These are phyloP conservation scores for Drosophila lacteicornis DNA, from an alignment of 1,140 invertebrate species.

Conservation along the genomic window DNA sequence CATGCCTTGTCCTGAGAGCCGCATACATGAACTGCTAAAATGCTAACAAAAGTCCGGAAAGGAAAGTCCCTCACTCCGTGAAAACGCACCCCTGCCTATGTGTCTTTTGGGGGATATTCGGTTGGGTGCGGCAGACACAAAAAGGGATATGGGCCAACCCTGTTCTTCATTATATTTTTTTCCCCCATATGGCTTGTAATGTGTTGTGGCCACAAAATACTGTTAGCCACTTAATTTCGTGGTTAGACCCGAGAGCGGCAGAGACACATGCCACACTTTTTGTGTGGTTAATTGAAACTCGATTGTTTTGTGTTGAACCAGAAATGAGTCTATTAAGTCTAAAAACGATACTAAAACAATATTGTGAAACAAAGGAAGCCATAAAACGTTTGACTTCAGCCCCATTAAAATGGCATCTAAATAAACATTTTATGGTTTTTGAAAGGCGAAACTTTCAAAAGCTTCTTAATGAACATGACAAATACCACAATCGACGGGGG, in stretches of 20 bases:
- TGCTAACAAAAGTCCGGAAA: conserved; percentile 69
- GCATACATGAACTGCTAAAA: conserved; percentile 81
- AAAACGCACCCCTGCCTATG: conserved; percentile 63
- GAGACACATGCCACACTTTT: conserved; percentile 13
- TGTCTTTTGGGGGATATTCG: conserved; percentile 65
- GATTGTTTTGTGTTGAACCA: conserved; percentile 63
- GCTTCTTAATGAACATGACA: conserved; percentile 59
- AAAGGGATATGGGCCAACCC: conserved; percentile 59
- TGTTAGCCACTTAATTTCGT: conserved; percentile 80
- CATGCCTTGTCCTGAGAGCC: conserved; percentile 24
- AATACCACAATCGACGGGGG: conserved; percentile 24
- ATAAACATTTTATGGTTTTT: conserved; percentile 57
- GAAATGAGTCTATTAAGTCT: conserved; percentile 56
- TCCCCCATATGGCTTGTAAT: conserved; percentile 32
- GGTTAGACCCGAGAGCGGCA: conserved; percentile 58
- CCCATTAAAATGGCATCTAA: conserved; percentile 55
- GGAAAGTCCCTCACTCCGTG: conserved; percentile 46
- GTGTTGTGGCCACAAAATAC: conserved; percentile 67
- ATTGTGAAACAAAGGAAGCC: conserved; percentile 41
- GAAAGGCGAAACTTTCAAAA: conserved; percentile 60
- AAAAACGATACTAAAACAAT: conserved; percentile 53
- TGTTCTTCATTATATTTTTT: conserved; percentile 35
- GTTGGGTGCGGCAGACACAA: conserved; percentile 35
- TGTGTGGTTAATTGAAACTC: conserved; percentile 72
- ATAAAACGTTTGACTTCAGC: conserved; percentile 55